Base-by-base conservation (phyloP, 2,888 invertebrate genomes). In the Oxytorus armatus region DNA sequence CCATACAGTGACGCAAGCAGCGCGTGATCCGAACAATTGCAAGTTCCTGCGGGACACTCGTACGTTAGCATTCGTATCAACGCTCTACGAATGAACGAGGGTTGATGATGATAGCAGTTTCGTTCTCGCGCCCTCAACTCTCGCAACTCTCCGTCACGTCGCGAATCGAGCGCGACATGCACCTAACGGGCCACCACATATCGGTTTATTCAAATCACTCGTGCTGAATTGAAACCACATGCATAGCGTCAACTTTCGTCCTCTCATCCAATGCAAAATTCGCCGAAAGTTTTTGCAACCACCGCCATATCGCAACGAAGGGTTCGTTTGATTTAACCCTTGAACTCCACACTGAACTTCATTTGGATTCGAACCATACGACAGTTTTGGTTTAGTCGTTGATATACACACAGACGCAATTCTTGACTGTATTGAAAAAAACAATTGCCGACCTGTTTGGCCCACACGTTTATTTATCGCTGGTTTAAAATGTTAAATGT, bases 21-120 rank as follows among this genome's bases (percentile, higher is more conserved):
- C 70, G 70, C 55, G 68, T 70, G 70, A 70, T 49, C 61, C 51
- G 39, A 39, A 61, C 59, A 42, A 72, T 49, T 51, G 72, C 59
- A 51, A 61, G 16, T 61, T 42, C 72, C 72, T 72, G 49, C 25
- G 68, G 59, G 51, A 72, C 47, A 49, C 51, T 59, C 72, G 23
- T 36, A 11, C n/a, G 57, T 33, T 70, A 44, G 33, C 59, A 11
- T 39, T 72, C 51, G 61, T 51, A 36, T 39, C 72, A 61, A 61
- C 49, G 61, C 72, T 49, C 61, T 23, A 25, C 51, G 61, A 33
- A 44, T 11, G 47, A 39, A 61, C 21, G 61, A 39, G 51, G 36
- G 49, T 63, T 29, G 59, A 61, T 25, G 72, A 39, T 16, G 16
- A 25, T 25, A 11, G 36, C 21, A 16, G 29, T 25, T 42, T 11